phyloP scores from a whole-genome alignment of 64 coral and sea anemone species.

The Anthopleura sola region DNA sequence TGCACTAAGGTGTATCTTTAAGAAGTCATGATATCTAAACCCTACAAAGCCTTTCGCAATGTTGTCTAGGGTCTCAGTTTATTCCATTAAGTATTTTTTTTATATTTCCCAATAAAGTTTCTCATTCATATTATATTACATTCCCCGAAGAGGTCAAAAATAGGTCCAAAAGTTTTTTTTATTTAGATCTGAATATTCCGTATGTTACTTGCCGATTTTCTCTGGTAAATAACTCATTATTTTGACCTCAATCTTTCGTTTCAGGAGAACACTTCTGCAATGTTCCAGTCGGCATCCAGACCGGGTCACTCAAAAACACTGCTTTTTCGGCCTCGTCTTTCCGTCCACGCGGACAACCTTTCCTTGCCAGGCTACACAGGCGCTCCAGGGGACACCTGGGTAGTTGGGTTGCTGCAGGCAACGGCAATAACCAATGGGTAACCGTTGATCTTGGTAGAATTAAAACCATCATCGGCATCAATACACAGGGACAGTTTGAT shows the following conservation, averaged over 20 bases:
- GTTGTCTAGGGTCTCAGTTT: too few species aligned
- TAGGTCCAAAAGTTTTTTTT: too few species aligned
- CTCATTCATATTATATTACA: too few species aligned
- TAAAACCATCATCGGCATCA: slow-evolving; percentile 69
- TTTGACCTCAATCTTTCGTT: neutral
- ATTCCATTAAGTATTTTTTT: too few species aligned
- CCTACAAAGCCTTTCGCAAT: too few species aligned
- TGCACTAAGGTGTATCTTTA: too few species aligned
- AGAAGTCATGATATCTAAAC: too few species aligned
- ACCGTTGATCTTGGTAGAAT: slow-evolving; percentile 59
- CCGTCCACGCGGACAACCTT: slow-evolving; percentile 28
- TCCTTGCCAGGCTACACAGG: slow-evolving; percentile 53
- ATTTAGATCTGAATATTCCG: neutral
- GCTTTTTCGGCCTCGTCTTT: slow-evolving; percentile 65
- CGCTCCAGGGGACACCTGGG: slow-evolving; percentile 46
- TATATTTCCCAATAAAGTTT: too few species aligned
- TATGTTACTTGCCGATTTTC: neutral
- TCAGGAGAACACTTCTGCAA: slow-evolving; percentile 53
- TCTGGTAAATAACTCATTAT: neutral
- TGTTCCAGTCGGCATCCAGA: slow-evolving; percentile 63
- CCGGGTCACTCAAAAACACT: slow-evolving; percentile 59
- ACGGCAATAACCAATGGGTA: slow-evolving; percentile 72
- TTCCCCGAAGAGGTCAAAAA: too few species aligned
- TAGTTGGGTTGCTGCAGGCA: slow-evolving; percentile 53
- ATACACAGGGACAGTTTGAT: slow-evolving; percentile 68